phyloP scores from a whole-genome alignment of 2,797 vertebrate species.

The Sebastes vulpes region DNA sequence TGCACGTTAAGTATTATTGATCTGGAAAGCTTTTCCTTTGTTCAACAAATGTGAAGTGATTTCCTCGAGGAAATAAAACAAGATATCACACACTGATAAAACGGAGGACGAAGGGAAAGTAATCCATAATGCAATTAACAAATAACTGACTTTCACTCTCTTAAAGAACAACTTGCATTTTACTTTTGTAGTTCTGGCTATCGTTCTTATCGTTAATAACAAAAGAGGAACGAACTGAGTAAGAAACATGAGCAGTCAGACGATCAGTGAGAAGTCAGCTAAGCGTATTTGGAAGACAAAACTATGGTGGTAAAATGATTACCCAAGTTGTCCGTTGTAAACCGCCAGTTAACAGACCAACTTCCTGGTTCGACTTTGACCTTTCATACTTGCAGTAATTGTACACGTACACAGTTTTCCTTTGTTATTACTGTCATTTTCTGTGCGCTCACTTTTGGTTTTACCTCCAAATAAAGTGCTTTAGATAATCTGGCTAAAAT shows the following conservation, averaged over 20 bases:
- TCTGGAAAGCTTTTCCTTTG: background rate
- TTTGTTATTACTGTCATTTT: background rate
- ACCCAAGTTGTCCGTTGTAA: background rate
- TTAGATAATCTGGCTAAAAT: background rate
- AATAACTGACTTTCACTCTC: background rate
- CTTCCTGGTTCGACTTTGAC: background rate
- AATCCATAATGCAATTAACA: background rate
- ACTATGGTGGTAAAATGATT: background rate
- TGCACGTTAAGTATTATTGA: background rate
- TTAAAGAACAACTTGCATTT: background rate
- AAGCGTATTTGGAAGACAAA: background rate
- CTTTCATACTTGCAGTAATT: background rate
- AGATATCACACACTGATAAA: background rate
- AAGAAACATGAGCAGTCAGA: background rate
- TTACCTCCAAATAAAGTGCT: background rate
- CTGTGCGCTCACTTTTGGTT: background rate
- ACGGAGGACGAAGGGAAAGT: background rate
- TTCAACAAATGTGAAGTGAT: constrained; percentile 1
- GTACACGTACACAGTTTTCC: background rate
- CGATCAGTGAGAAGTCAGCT: background rate
- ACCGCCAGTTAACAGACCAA: background rate
- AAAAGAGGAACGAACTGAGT: background rate
- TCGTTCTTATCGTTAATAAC: background rate
- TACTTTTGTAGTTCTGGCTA: background rate
- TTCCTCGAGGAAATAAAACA: background rate